Evolutionary conservation across 2,888 invertebrate species (phyloP).

Genomic region (Melipona beecheii): DNA sequence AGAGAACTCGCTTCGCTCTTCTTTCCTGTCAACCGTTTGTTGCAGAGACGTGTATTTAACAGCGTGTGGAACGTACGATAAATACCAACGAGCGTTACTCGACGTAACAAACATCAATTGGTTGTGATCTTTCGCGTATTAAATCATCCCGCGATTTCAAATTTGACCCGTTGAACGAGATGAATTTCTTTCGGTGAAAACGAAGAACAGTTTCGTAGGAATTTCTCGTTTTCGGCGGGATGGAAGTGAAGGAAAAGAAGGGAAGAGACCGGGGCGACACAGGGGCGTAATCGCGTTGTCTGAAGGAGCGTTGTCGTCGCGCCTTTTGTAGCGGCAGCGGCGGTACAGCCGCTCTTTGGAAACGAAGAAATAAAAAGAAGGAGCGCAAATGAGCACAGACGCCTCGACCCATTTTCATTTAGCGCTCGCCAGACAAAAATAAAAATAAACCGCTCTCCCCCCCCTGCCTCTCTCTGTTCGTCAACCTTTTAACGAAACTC

Average conservation of each 20-base stretch:
- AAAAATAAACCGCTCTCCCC: conserved; percentile 64
- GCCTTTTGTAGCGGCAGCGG: conserved; percentile 37
- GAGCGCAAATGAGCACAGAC: conserved; percentile 75
- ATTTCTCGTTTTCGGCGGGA: too few species aligned
- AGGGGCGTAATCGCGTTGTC: conserved; percentile 1
- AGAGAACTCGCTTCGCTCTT: background rate
- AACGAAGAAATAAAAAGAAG: conserved; percentile 60
- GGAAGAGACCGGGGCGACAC: background rate
- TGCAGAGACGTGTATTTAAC: too few species aligned
- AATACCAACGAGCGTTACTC: too few species aligned
- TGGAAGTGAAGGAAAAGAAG: background rate
- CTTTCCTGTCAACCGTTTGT: conserved; percentile 5
- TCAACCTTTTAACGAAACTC: conserved; percentile 64
- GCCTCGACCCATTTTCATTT: conserved; percentile 80
- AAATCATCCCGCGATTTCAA: too few species aligned
- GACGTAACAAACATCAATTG: too few species aligned
- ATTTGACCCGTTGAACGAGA: too few species aligned
- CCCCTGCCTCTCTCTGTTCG: conserved; percentile 1
- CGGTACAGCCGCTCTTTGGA: conserved; percentile 22
- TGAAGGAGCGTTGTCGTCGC: conserved; percentile 30
- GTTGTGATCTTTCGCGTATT: too few species aligned
- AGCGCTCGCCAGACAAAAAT: conserved; percentile 73
- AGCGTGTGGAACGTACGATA: too few species aligned
- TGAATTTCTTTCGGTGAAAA: too few species aligned
- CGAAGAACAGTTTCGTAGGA: too few species aligned